These are phyloP conservation scores for Plotosus lineatus DNA, from an alignment of 2,113 vertebrate species.

Conservation along the genomic window DNA sequence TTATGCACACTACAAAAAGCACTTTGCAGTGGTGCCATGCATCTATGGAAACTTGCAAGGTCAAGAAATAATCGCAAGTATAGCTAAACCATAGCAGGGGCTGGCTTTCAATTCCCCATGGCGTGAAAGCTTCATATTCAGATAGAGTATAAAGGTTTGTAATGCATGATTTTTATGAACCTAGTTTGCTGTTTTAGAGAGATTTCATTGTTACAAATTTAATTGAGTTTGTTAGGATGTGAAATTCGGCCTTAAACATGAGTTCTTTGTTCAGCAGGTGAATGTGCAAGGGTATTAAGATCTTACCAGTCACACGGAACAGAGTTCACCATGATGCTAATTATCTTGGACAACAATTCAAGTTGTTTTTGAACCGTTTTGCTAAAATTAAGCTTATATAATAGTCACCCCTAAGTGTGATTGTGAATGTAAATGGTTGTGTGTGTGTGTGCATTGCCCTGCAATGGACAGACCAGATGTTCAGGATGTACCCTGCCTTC, in stretches of 20 bases:
- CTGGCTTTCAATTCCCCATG: not conserved
- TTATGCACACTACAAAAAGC: not conserved
- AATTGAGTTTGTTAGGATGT: not conserved
- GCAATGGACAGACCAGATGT: no score
- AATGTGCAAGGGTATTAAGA: not conserved
- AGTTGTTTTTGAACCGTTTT: not conserved
- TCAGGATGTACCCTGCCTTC: no score
- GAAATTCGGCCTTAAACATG: not conserved
- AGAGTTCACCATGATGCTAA: not conserved
- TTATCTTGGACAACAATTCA: not conserved
- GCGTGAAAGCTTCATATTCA: not conserved
- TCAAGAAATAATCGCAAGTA: not conserved
- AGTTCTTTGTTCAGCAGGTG: not conserved
- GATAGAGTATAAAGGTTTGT: not conserved
- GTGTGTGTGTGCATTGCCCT: no score
- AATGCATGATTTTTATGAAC: not conserved
- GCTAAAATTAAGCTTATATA: not conserved
- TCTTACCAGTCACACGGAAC: not conserved
- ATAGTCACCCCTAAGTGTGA: no score
- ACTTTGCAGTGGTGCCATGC: not conserved
- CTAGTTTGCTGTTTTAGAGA: not conserved
- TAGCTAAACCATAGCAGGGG: not conserved
- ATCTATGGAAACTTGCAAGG: not conserved
- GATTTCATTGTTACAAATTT: not conserved
- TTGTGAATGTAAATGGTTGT: no score